phyloP scores from a whole-genome alignment of 2,888 invertebrate species.

The Tholera decimalis region DNA sequence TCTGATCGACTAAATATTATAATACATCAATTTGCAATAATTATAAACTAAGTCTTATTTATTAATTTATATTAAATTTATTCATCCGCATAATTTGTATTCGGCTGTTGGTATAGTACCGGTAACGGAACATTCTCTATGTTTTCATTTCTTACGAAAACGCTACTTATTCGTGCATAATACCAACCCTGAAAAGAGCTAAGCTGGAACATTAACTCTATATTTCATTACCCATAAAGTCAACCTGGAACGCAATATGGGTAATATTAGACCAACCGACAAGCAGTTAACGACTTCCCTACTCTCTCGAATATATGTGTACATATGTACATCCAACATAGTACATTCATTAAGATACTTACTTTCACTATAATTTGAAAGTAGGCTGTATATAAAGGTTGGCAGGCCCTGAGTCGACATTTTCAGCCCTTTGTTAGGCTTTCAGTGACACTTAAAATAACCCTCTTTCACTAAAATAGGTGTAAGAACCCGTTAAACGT shows the following conservation, averaged over 20 bases:
- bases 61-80: no score
- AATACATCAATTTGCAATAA: no score
- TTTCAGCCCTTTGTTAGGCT: conserved; percentile 70
- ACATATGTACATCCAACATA: conserved; percentile 43
- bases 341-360: conserved; percentile 57
- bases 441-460: conserved; percentile 73
- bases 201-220: conserved; percentile 23
- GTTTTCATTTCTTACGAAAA: background rate
- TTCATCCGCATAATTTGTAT: no score
- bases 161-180: background rate
- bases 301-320: conserved; percentile 43
- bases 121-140: background rate
- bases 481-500: conserved; percentile 62
- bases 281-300: conserved; percentile 27
- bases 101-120: background rate
- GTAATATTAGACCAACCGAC: conserved; percentile 21
- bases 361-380: conserved; percentile 42
- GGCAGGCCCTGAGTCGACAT: conserved; percentile 64
- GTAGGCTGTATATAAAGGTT: conserved; percentile 63
- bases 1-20: no score
- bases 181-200: background rate
- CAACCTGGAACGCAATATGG: conserved; percentile 27
- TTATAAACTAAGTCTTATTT: no score
- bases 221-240: conserved; percentile 37
- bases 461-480: conserved; percentile 68